These are phyloP conservation scores for Eclectus roratus DNA, from an alignment of 2,113 vertebrate species.

Conservation along the genomic window DNA sequence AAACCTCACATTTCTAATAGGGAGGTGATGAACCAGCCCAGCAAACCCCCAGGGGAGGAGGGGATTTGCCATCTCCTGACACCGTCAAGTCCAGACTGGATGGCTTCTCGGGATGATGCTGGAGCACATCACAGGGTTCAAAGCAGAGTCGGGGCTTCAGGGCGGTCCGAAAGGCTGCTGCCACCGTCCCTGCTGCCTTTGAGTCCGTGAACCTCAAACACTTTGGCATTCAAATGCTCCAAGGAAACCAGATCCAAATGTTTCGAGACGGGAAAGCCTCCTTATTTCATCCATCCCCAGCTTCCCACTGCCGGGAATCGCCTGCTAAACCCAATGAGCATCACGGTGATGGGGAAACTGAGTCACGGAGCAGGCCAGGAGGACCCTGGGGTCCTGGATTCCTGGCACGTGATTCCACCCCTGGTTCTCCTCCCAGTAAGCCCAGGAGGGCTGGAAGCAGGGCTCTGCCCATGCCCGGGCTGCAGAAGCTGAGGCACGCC, in stretches of 20 bases:
- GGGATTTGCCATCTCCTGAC: slow-evolving; percentile 3
- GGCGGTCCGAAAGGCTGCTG: not conserved
- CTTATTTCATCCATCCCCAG: not conserved
- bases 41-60: not conserved
- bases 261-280: not conserved
- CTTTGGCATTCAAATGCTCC: not conserved
- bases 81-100: slow-evolving; percentile 43
- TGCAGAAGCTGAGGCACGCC: not conserved
- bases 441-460: not conserved
- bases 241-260: not conserved
- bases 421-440: not conserved
- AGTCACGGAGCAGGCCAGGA: not conserved
- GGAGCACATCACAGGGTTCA: not conserved
- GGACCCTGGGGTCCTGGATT: not conserved
- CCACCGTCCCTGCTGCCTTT: not conserved
- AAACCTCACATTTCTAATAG: not conserved
- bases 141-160: not conserved
- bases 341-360: not conserved
- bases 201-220: not conserved
- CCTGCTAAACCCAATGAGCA: not conserved
- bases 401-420: accelerated
- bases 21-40: not conserved
- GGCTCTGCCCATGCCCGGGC: not conserved
- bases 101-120: not conserved
- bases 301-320: not conserved